Percentiles rank a stretch among this genome's conserved stretches.
Conservation (phyloP, 2,113 vertebrate species). For the Rhizomys pruinosus region DNA sequence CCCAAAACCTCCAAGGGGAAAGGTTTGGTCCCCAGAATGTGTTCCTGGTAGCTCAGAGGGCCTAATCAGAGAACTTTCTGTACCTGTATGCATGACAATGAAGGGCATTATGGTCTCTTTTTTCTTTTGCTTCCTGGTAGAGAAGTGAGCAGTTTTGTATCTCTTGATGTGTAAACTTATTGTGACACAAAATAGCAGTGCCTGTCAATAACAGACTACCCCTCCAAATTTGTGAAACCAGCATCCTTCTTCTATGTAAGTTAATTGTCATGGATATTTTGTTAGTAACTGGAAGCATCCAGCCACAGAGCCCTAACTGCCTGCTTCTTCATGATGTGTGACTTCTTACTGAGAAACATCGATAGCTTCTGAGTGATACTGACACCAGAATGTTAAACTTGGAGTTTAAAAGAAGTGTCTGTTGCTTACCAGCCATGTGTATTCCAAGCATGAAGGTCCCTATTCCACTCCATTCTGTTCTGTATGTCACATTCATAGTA, state of each 20-base stretch:
- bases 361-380: background rate
- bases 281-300: background rate
- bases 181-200: too few species aligned
- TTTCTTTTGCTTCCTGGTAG: background rate
- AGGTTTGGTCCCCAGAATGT: background rate
- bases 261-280: background rate
- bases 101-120: background rate
- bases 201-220: background rate
- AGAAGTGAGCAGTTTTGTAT: background rate
- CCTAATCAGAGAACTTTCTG: background rate
- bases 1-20: background rate
- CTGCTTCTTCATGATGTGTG: background rate
- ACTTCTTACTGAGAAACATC: background rate
- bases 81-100: too few species aligned
- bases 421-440: background rate
- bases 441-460: background rate
- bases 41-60: background rate
- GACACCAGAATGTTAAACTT: background rate
- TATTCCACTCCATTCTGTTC: background rate
- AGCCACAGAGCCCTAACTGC: background rate
- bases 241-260: background rate
- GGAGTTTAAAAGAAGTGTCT: background rate
- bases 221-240: background rate
- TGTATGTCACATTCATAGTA: background rate
- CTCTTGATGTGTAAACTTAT: background rate